Conservation (phyloP, 2,888 invertebrate genomes). For the Busseola fusca region DNA sequence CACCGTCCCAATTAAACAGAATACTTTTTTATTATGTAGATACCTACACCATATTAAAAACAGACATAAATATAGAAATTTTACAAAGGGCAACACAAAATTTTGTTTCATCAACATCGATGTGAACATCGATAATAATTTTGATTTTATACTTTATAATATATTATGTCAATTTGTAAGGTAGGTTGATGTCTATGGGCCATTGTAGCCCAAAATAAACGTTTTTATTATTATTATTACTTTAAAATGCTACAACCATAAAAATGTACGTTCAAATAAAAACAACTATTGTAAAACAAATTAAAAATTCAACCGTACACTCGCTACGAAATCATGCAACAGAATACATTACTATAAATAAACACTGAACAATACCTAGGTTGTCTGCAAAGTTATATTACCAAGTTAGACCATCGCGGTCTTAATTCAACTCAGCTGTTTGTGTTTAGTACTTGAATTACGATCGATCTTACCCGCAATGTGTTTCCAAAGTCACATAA, state of each 20-base stretch:
- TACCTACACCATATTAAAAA: too few relatives aligned
- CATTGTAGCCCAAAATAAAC: too few relatives aligned
- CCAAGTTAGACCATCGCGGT: conserved; percentile 39
- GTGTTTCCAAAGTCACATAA: conserved; percentile 61
- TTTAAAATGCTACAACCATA: not conserved
- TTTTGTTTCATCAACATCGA: too few relatives aligned
- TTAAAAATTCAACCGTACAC: not conserved
- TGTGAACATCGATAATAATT: too few relatives aligned
- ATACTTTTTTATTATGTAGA: too few relatives aligned
- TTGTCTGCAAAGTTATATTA: conserved; percentile 59
- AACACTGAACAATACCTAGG: conserved; percentile 26
- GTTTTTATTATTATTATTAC: too few relatives aligned
- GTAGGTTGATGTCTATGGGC: too few relatives aligned
- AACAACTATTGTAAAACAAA: not conserved
- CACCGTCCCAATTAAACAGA: too few relatives aligned
- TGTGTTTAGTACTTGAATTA: conserved; percentile 60
- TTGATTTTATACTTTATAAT: too few relatives aligned
- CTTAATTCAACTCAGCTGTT: conserved; percentile 59
- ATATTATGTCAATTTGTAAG: too few relatives aligned
- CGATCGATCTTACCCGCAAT: conserved; percentile 61
- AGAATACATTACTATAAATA: conserved; percentile 19
- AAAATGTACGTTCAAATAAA: not conserved
- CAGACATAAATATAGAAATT: too few relatives aligned
- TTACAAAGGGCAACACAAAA: too few relatives aligned
- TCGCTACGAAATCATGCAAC: not conserved